Base-by-base conservation (phyloP, 2,888 invertebrate species). In the Hipparchia semele region DNA sequence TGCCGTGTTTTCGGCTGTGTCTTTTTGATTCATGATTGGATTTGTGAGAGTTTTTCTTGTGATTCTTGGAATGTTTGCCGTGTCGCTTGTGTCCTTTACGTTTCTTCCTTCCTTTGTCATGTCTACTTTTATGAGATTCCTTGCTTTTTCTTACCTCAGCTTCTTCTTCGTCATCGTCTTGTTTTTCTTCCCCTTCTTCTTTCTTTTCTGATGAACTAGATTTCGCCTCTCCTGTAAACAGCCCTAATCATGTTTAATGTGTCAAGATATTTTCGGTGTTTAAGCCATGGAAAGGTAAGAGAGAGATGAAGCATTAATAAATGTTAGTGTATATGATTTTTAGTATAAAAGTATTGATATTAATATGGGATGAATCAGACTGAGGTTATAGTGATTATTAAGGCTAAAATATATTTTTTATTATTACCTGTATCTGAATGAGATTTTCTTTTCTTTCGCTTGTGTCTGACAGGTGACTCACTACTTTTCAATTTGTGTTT, bases 61-160 rank as follows among this genome's bases (percentile, higher is more conserved):
- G 91, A 77, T 86, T 90, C 81, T 90, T 93, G 83, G 93, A 93
- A 90, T 93, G 93, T 87, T 93, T 93, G 49, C 92, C 90, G 76
- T 91, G 92, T 33, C 90, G 89, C 78, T 90, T 91, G 74, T 91
- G 93, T 2, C 92, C 87, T 79, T 90, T 94, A 71, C 89, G 90
- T 80, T 92, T 94, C 81, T 90, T 92, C 78, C 91, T 93, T 7
- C 80, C 84, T 72, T 94, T 93, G n/a, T 88, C 84, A 68, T 89
- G 86, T 80, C 87, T 90, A 75, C 75, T 88, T 80, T 88, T 93
- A 78, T 90, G 92, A 87, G 91, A 90, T 88, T 92, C 91, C 81
- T 90, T 87, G 65, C 81, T 78, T 79, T 87, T 86, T 77, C 87
- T 87, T 2, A 83, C 83, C 39, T 75, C 73, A 64, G 80, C 80